A percentile compares a stretch with the other conserved stretches of the same genome.
These are phyloP conservation scores for Oceanodroma leucorhoa DNA, from an alignment of 2,797 vertebrate genomes.

Conservation along the genomic window DNA sequence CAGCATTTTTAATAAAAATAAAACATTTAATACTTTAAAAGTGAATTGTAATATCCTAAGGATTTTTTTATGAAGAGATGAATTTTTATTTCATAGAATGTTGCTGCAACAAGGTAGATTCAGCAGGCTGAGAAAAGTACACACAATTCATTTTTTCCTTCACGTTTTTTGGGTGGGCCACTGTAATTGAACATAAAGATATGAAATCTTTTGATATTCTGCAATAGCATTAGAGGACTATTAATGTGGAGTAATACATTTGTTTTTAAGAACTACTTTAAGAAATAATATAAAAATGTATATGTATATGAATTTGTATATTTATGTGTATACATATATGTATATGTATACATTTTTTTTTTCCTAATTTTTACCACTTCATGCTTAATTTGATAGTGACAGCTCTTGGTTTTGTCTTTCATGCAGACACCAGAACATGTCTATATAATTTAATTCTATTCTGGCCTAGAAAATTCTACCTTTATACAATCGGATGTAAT, in stretches of 20 bases:
- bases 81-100: background rate
- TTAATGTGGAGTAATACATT: rapidly evolving
- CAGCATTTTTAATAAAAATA: background rate
- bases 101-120: background rate
- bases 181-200: background rate
- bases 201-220: background rate
- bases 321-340: background rate
- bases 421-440: background rate
- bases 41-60: background rate
- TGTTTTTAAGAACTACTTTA: background rate
- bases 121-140: background rate
- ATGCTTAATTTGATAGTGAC: background rate
- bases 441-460: background rate
- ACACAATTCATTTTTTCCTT: background rate
- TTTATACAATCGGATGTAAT: background rate
- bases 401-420: background rate
- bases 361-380: background rate
- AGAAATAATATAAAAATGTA: background rate
- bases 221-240: background rate
- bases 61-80: background rate
- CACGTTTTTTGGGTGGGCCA: background rate
- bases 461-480: background rate
- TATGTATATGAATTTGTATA: background rate
- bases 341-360: background rate
- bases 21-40: background rate